Conservation (phyloP, 2,888 invertebrate genomes). For the Cephus runcator region DNA sequence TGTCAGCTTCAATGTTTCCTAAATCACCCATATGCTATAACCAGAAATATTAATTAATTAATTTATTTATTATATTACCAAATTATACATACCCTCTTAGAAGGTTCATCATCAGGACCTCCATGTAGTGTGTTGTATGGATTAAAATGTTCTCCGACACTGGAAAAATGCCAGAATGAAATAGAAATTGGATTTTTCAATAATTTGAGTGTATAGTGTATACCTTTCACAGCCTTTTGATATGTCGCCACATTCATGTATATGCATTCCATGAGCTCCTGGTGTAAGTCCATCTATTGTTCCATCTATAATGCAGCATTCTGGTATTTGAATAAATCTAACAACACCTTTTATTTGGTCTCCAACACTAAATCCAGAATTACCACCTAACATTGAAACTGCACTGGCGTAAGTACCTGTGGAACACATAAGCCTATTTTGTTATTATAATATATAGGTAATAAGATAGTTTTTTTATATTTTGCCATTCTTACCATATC, state of each 20-base stretch:
- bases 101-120: constrained; percentile 63
- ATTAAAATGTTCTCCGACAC: constrained; percentile 74
- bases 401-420: constrained; percentile 71
- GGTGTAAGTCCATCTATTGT: constrained; percentile 81
- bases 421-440: constrained; percentile 35
- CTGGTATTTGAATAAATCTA: constrained; percentile 74
- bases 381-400: constrained; percentile 74
- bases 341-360: constrained; percentile 77
- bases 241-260: constrained; percentile 82
- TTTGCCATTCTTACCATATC: constrained; percentile 73
- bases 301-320: constrained; percentile 82
- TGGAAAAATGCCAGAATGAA: constrained; percentile 44
- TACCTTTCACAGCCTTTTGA: constrained; percentile 72
- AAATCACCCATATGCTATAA: constrained; percentile 73
- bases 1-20: constrained; percentile 72
- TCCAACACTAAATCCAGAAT: constrained; percentile 64
- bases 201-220: background rate
- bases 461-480: constrained; percentile 2
- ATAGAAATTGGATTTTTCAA: background rate
- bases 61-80: constrained; percentile 11
- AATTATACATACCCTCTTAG: constrained; percentile 59
- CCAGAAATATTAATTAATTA: constrained; percentile 19
- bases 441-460: constrained; percentile 25
- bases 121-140: constrained; percentile 68
- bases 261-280: constrained; percentile 71